These are phyloP conservation scores for Salminus brasiliensis DNA, from an alignment of 2,113 vertebrate species.

Conservation along the genomic window DNA sequence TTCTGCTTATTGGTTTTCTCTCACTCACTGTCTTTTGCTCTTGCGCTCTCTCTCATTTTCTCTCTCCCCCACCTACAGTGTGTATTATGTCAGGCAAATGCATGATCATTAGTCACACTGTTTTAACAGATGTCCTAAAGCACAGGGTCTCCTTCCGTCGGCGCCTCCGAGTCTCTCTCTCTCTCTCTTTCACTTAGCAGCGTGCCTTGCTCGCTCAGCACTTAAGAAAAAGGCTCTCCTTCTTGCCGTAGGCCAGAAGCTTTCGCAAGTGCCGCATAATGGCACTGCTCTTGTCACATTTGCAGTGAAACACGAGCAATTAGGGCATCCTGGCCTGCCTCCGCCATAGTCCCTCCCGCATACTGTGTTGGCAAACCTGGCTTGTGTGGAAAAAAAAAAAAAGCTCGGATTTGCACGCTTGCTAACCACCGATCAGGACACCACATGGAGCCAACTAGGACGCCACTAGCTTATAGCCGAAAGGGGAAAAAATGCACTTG, in stretches of 20 bases:
- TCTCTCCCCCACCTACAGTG: neutral
- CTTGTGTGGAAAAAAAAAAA: no score
- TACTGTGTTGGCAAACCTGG: constrained; percentile 18
- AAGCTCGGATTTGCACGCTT: neutral
- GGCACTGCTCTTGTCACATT: constrained; percentile 30
- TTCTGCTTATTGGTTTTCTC: neutral
- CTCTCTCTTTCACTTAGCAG: neutral
- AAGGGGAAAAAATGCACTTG: no score
- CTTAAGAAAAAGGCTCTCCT: neutral
- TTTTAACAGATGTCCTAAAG: constrained; percentile 17
- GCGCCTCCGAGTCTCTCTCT: neutral
- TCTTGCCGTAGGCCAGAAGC: neutral
- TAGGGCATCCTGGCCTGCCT: constrained; percentile 12
- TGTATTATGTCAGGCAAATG: neutral
- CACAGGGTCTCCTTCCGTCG: constrained; percentile 4
- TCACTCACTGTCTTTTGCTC: neutral
- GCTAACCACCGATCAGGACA: constrained; percentile 1
- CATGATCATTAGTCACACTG: constrained; percentile 10
- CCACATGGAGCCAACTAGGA: neutral
- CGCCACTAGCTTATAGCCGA: constrained; percentile 3
- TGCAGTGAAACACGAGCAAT: constrained; percentile 32
- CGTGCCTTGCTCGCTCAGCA: neutral
- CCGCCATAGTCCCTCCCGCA: no score
- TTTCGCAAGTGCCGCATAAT: constrained; percentile 5
- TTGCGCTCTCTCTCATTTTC: neutral